Evolutionary conservation across 2,113 vertebrate genomes (phyloP), one percentile per base, ranked within the genome.

Genomic region (Lepidothrix coronata): DNA sequence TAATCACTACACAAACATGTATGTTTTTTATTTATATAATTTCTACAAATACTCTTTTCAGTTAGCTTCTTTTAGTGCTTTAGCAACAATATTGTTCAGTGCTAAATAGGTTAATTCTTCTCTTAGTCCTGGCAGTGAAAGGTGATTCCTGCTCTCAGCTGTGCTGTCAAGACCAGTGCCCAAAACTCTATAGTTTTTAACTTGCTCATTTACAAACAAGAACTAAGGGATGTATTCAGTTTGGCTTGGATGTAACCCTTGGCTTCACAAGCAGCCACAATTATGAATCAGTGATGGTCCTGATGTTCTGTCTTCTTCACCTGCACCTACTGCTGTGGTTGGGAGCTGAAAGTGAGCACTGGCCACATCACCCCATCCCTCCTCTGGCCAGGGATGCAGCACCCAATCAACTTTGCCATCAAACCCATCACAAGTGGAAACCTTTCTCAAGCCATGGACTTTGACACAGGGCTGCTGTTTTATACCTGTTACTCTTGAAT

Each of bases 381-480:
- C 9, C 28, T 48, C 37, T 62, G 39, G 19, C 65, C n/a, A 27
- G n/a, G 57, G 18, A 2, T 28, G 37, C 33, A 68, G 55, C 0
- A 0, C 39, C 18, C 1, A 9, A 0, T 35, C 0, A 0, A 2
- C 5, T 3, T 11, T 59, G 30, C 57, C 28, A 9, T 20, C 41
- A 31, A 15, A 30, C 12, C 5, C 22, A 9, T 71, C 11, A 14
- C 5, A n/a, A 9, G 12, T 51, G 52, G 43, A 27, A 30, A 20
- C 8, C 14, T 48, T 51, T 46, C 25, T 61, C 28, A n/a, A 46
- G 44, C 33, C 25, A 11, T 1, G 11, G 33, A 12, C 30, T 66
- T 71, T 23, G 72, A 21, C 62, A 46, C 12, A 37, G 58, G 37
- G 14, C 68, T 73, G 33, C 30, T 3, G 0, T 52, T 48, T 70